Conservation (phyloP, 2,888 invertebrate genomes). For the Deilephila elpenor region DNA sequence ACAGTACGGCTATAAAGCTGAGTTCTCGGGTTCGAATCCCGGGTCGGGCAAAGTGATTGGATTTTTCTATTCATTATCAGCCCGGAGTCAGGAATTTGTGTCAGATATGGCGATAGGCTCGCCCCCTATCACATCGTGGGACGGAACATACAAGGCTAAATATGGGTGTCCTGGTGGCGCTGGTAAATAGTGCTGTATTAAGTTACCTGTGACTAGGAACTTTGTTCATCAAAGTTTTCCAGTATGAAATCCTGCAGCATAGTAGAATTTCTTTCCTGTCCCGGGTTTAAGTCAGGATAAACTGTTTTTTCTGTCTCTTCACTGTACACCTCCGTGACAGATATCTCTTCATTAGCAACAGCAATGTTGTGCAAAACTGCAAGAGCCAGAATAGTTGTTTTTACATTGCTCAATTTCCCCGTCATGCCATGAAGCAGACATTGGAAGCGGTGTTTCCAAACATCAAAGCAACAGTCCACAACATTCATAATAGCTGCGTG, state of each 20-base stretch:
- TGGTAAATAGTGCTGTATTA: no score
- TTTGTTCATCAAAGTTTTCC: not conserved
- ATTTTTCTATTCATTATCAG: no score
- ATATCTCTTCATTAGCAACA: not conserved
- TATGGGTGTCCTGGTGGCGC: no score
- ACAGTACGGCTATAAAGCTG: no score
- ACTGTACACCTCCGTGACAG: not conserved
- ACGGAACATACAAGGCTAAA: no score
- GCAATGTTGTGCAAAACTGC: not conserved
- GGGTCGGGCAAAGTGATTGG: no score
- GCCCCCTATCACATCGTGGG: no score
- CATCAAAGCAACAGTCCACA: not conserved
- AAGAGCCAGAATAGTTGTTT: not conserved
- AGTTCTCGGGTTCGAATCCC: no score
- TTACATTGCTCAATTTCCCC: not conserved
- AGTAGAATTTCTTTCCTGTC: not conserved
- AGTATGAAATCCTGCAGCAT: not conserved
- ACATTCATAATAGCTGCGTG: not conserved
- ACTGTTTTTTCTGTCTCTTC: not conserved
- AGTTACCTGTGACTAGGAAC: no score
- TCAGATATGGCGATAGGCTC: no score
- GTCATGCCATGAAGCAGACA: not conserved
- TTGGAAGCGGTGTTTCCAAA: not conserved
- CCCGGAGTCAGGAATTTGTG: no score
- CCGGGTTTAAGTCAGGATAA: not conserved